Percentiles rank a stretch among this genome's conserved stretches.
Conservation (phyloP, 2,113 vertebrate genomes). For the Dicaeum eximium region DNA sequence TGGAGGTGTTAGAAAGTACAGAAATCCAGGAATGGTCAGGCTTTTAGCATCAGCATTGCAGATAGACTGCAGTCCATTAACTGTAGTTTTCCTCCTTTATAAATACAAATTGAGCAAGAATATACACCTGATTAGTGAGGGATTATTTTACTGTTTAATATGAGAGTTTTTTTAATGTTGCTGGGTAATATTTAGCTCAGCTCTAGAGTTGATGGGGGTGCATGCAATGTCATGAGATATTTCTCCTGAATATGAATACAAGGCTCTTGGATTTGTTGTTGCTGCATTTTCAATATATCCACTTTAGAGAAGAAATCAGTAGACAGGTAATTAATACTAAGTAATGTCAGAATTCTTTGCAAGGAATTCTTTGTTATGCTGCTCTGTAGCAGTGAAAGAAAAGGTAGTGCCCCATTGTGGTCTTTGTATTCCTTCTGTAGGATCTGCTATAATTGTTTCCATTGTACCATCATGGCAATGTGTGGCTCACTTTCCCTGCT, state of each 20-base stretch:
- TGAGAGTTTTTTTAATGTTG: background rate
- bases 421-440: background rate
- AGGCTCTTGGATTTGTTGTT: background rate
- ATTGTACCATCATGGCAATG: background rate
- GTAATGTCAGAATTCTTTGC: background rate
- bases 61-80: background rate
- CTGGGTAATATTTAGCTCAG: background rate
- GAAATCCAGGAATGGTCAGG: background rate
- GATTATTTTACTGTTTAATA: background rate
- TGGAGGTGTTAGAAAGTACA: background rate
- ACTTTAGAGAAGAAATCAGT: background rate
- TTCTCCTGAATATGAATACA: background rate
- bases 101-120: background rate
- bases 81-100: background rate
- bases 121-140: background rate
- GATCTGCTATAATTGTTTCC: background rate
- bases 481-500: background rate
- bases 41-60: background rate
- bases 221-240: fast-evolving
- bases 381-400: background rate
- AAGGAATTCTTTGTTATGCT: background rate
- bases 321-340: background rate
- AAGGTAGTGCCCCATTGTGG: background rate
- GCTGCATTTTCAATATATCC: background rate
- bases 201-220: background rate